Conservation (phyloP, 2,113 vertebrate genomes). For the Bos indicus region DNA sequence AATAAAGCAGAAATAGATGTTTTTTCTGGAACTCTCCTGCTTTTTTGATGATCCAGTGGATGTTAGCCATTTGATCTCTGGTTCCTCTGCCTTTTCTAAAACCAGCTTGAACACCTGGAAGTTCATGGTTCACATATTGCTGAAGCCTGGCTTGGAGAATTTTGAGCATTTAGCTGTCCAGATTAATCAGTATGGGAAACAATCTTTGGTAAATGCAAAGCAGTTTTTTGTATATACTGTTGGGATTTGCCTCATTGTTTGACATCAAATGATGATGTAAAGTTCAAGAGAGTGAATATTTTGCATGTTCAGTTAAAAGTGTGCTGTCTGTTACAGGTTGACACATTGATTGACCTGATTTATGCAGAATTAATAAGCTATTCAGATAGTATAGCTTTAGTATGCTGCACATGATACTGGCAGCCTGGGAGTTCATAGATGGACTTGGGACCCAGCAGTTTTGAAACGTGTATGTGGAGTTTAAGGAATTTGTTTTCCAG, state of each 20-base stretch:
- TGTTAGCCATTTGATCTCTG: too few species aligned
- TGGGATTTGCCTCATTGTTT: background rate
- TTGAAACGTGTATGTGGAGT: background rate
- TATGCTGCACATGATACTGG: background rate
- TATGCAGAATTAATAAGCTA: background rate
- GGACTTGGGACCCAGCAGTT: background rate
- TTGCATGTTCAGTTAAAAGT: conserved; percentile 81
- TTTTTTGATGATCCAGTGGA: too few species aligned
- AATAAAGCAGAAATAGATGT: too few species aligned
- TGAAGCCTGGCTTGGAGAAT: background rate
- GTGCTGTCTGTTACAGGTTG: conserved; percentile 82
- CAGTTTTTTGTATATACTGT: background rate
- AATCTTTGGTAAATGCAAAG: background rate
- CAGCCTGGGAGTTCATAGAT: background rate
- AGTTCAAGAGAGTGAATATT: conserved; percentile 83
- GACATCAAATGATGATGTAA: conserved; percentile 85
- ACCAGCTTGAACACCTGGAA: background rate
- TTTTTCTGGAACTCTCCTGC: too few species aligned
- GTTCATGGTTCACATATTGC: background rate
- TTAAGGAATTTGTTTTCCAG: background rate
- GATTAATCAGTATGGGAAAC: background rate
- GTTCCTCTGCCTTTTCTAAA: background rate
- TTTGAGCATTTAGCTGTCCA: background rate
- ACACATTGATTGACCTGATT: conserved; percentile 76
- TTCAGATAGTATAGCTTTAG: background rate